A percentile compares a stretch with the other conserved stretches of the same genome.
These are phyloP conservation scores for Phaethornis superciliosus DNA, from an alignment of 2,113 vertebrate species.

Conservation along the genomic window DNA sequence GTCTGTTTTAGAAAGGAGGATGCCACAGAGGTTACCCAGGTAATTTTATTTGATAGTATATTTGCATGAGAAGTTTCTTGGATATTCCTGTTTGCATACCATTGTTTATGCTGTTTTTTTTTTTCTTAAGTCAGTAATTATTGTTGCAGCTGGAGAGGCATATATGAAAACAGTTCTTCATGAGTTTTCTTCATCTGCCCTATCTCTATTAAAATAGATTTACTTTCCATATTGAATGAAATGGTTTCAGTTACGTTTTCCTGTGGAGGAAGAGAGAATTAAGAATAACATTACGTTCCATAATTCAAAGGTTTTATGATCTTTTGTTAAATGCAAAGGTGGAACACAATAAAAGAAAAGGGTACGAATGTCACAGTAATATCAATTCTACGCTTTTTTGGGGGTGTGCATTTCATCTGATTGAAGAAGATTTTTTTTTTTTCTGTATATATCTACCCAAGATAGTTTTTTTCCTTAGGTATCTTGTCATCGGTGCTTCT, in stretches of 20 bases:
- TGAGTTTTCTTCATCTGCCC: neutral
- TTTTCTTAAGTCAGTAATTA: neutral
- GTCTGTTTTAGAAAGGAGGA: neutral
- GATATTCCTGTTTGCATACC: neutral
- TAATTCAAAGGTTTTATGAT: neutral
- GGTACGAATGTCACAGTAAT: neutral
- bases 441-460: neutral
- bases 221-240: neutral
- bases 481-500: neutral
- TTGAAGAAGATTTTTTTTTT: neutral
- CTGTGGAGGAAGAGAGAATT: neutral
- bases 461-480: neutral
- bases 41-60: neutral
- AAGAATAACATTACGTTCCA: neutral
- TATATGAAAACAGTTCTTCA: neutral
- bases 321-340: neutral
- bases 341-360: neutral
- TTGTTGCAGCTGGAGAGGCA: neutral
- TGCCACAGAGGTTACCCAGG: neutral
- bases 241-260: neutral
- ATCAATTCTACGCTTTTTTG: neutral
- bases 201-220: neutral
- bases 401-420: neutral
- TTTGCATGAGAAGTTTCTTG: neutral
- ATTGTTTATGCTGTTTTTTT: neutral